Percentiles rank a stretch among this genome's conserved stretches.
Evolutionary conservation across 2,888 invertebrate genomes (phyloP).

Genomic region (Drosophila tripunctata): DNA sequence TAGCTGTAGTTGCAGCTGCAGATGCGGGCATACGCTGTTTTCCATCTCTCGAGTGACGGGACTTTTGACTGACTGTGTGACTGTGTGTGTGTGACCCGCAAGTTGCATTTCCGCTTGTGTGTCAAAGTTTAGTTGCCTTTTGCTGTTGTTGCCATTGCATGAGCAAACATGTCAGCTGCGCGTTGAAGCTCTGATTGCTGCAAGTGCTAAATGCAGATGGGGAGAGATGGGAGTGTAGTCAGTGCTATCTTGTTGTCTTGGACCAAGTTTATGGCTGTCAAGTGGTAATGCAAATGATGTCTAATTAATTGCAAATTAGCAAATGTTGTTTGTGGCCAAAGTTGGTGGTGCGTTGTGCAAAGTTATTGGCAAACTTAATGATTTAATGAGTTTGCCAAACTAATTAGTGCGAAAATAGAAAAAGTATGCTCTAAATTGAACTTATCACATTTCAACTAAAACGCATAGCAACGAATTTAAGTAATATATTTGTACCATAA

Average conservation of each 20-base stretch:
- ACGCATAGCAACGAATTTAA: not conserved
- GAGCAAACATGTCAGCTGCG: slow-evolving; percentile 42
- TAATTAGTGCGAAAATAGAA: slow-evolving; percentile 31
- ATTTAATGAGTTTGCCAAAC: slow-evolving; percentile 61
- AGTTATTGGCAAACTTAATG: slow-evolving; percentile 58
- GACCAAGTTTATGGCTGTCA: slow-evolving; percentile 40
- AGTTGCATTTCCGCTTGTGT: slow-evolving; percentile 44
- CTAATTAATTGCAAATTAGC: slow-evolving; percentile 68
- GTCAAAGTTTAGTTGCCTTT: slow-evolving; percentile 32
- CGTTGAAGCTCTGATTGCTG: slow-evolving; percentile 16
- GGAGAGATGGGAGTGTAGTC: not conserved
- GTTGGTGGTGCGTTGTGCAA: slow-evolving; percentile 52
- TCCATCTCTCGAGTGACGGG: not conserved
- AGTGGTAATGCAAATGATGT: slow-evolving; percentile 69
- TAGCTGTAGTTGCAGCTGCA: too few species aligned
- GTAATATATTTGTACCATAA: slow-evolving; percentile 1
- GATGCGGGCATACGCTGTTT: not conserved
- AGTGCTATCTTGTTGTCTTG: too few species aligned
- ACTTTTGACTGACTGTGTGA: too few species aligned
- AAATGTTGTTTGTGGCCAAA: slow-evolving; percentile 49
- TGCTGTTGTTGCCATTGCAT: not conserved
- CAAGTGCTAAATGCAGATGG: too few species aligned
- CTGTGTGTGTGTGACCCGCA: slow-evolving; percentile 35
- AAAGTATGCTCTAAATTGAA: not conserved
- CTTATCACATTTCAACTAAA: not conserved